Evolutionary conservation across 2,888 invertebrate species (phyloP).

Genomic region (Andrena fulva): DNA sequence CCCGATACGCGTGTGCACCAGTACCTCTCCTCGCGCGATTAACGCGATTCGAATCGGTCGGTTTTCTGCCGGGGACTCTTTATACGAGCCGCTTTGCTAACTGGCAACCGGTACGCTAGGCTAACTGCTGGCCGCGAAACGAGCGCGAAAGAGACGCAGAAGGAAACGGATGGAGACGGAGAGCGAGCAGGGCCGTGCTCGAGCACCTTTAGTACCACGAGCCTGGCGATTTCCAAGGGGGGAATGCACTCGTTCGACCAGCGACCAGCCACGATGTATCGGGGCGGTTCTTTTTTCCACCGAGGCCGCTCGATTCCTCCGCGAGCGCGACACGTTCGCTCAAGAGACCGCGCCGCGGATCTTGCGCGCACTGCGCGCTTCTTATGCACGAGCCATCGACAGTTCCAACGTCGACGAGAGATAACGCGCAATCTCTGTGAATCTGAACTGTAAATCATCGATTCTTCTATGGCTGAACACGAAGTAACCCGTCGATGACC

Average conservation of each 20-base stretch:
- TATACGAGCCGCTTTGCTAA: slow-evolving; percentile 67
- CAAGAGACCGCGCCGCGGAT: background rate
- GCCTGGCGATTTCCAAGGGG: slow-evolving; percentile 51
- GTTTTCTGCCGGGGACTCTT: slow-evolving; percentile 68
- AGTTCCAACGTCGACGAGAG: background rate
- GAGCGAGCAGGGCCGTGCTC: slow-evolving; percentile 53
- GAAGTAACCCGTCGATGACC: too few species aligned
- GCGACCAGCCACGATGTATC: slow-evolving; percentile 35
- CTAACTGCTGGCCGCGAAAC: slow-evolving; percentile 62
- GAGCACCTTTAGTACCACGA: slow-evolving; percentile 55
- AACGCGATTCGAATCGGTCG: slow-evolving; percentile 43
- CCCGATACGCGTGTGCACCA: too few species aligned
- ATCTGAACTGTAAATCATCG: too few species aligned
- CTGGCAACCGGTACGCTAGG: slow-evolving; percentile 68
- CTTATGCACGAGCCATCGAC: background rate
- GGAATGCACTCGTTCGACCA: slow-evolving; percentile 50
- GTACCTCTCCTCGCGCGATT: too few species aligned
- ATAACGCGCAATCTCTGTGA: too few species aligned
- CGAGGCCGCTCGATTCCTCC: slow-evolving; percentile 18
- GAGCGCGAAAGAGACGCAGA: slow-evolving; percentile 52
- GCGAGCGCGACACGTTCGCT: slow-evolving; percentile 6
- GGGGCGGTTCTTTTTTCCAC: slow-evolving; percentile 6
- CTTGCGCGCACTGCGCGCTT: background rate
- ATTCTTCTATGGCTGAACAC: too few species aligned
- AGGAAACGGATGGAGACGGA: slow-evolving; percentile 53